Percentiles rank a stretch among this genome's conserved stretches.
Evolutionary conservation across 1,140 invertebrate species (phyloP).

Genomic region (Apolygus lucorum): DNA sequence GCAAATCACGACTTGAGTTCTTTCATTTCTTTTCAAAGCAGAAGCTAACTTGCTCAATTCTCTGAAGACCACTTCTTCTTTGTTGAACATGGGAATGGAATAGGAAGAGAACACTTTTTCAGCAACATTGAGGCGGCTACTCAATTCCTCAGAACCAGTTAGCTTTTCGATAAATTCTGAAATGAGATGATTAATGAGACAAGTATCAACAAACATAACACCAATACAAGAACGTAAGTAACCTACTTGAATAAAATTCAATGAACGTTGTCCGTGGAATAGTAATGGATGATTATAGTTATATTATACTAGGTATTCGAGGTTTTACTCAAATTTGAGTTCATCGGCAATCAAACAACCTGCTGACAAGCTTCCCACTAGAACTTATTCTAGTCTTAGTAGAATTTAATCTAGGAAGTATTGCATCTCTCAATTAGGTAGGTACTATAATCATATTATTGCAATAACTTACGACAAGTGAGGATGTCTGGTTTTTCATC

Average conservation of each 20-base stretch:
- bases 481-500: background rate
- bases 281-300: no score
- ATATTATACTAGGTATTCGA: background rate
- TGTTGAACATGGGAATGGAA: conserved; percentile 20
- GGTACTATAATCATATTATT: background rate
- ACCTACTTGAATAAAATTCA: no score
- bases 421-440: background rate
- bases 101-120: conserved; percentile 19
- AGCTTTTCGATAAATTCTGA: conserved; percentile 19
- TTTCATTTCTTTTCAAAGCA: background rate
- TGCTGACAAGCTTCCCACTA: background rate
- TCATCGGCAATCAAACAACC: background rate
- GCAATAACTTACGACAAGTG: background rate
- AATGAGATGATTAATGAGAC: background rate
- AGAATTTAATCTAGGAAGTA: background rate
- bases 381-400: background rate
- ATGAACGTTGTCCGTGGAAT: no score
- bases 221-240: background rate
- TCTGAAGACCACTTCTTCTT: conserved; percentile 25
- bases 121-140: conserved; percentile 14
- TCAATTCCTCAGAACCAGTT: conserved; percentile 14
- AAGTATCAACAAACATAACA: background rate
- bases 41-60: background rate
- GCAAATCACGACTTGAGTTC: background rate
- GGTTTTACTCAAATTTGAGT: background rate